Evolutionary conservation across 2,888 invertebrate species (phyloP).

Genomic region (Sussaba pulchella): DNA sequence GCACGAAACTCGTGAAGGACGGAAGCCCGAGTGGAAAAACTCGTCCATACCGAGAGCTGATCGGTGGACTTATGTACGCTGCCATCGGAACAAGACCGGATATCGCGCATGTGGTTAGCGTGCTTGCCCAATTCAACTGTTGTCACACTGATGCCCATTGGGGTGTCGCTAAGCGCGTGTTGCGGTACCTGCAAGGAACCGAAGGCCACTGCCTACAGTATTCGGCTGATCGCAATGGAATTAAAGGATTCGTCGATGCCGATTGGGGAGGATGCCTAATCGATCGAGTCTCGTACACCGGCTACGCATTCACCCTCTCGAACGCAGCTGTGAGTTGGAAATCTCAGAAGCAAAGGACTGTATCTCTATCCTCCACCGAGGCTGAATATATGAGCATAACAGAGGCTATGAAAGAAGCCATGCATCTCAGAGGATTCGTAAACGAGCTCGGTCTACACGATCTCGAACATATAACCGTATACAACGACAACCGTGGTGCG

Average conservation of each 20-base stretch:
- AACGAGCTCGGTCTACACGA: slow-evolving; percentile 45
- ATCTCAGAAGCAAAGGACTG: slow-evolving; percentile 60
- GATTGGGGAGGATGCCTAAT: slow-evolving; percentile 52
- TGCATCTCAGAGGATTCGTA: slow-evolving; percentile 49
- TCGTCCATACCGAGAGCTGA: slow-evolving; percentile 37
- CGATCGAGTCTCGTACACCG: slow-evolving; percentile 43
- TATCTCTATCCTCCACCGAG: slow-evolving; percentile 50
- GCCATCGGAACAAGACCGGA: slow-evolving; percentile 1
- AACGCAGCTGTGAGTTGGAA: slow-evolving; percentile 59
- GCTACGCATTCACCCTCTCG: slow-evolving; percentile 47
- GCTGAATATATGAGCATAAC: slow-evolving; percentile 56
- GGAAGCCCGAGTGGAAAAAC: neutral
- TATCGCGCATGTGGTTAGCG: neutral
- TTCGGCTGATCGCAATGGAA: neutral
- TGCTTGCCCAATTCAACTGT: neutral
- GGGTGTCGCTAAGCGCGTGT: neutral
- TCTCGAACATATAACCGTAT: neutral
- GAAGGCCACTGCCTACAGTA: neutral
- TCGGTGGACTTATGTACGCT: slow-evolving; percentile 38
- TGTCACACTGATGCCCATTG: neutral
- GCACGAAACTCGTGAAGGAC: neutral
- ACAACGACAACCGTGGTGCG: slow-evolving; percentile 63
- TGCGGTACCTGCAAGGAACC: slow-evolving; percentile 49
- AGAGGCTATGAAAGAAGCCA: slow-evolving; percentile 56
- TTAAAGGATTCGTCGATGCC: slow-evolving; percentile 43